Evolutionary conservation across 2,888 invertebrate genomes (phyloP).

Genomic region (Amphimallon solstitiale): DNA sequence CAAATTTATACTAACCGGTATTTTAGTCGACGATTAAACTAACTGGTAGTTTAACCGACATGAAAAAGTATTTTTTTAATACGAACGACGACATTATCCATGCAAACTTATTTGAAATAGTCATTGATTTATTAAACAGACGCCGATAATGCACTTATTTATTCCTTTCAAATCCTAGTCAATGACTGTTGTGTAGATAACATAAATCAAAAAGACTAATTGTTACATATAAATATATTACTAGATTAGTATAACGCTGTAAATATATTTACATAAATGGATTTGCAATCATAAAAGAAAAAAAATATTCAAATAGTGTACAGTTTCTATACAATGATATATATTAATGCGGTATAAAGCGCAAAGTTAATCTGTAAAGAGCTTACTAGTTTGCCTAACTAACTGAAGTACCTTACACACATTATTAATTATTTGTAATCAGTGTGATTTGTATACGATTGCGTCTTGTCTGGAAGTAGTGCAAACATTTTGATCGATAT

Average conservation of each 20-base stretch:
- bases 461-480: conserved; percentile 31
- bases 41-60: too few relatives aligned
- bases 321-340: conserved; percentile 34
- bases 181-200: not conserved
- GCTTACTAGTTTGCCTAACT: conserved; percentile 54
- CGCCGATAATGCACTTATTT: too few relatives aligned
- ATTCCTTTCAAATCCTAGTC: too few relatives aligned
- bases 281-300: conserved; percentile 33
- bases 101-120: too few relatives aligned
- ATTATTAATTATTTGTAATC: conserved; percentile 38
- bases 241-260: conserved; percentile 8
- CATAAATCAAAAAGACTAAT: not conserved
- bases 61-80: too few relatives aligned
- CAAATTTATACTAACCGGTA: too few relatives aligned
- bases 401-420: conserved; percentile 45
- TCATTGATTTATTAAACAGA: too few relatives aligned
- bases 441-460: conserved; percentile 34
- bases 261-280: conserved; percentile 25
- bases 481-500: not conserved
- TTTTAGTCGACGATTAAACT: too few relatives aligned
- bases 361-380: conserved; percentile 51
- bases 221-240: conserved; percentile 21
- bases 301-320: conserved; percentile 26
- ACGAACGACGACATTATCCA: too few relatives aligned
- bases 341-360: conserved; percentile 37